Evolutionary conservation across 2,888 invertebrate genomes (phyloP), one percentile per base, ranked within the genome.

Genomic region (Rhagium mordax): DNA sequence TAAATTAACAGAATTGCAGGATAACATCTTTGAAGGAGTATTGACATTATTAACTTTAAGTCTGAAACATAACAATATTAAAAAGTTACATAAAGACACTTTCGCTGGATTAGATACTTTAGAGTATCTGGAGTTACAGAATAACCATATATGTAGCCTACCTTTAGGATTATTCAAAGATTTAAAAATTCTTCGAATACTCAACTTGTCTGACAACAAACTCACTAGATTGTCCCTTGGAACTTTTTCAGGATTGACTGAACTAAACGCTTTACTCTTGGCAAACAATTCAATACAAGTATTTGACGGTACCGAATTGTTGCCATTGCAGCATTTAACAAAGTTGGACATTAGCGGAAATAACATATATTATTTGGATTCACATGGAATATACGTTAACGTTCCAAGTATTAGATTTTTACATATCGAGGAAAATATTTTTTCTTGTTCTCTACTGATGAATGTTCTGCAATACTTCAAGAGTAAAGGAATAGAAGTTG

Each of bases 281-380:
- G 83, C 86, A 0, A 79, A 84, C 53, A 87, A 87, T 74, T 77
- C 80, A 3, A 71, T 86, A 49, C 73, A 77, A 13, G 67, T 67
- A 7, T 85, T 87, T 67, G 84, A 85, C 66, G 81, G 84, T 2
- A 76, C 77, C 13, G 78, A 82, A 41, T 70, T 87, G 6, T 74
- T 86, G 53, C 81, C 86, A 0, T 76, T 85, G 55, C 76, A 77
- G 21, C 78, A 78, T 55, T 62, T 87, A 53, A 73, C 77, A n/a
- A 80, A 78, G 55, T 70, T 87, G 55, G 87, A 87, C 77, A 75
- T 87, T 16, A 85, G 85, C 59, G 82, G 81, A 10, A 86, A 86
- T 70, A 82, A 80, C 6, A 80, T 87, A 60, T 82, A 81, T 67
- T 83, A 82, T 72, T 80, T 87, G 48, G 86, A 87, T 74, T 81